Conservation (phyloP, 2,888 invertebrate species). For the Eupsilia transversa region DNA sequence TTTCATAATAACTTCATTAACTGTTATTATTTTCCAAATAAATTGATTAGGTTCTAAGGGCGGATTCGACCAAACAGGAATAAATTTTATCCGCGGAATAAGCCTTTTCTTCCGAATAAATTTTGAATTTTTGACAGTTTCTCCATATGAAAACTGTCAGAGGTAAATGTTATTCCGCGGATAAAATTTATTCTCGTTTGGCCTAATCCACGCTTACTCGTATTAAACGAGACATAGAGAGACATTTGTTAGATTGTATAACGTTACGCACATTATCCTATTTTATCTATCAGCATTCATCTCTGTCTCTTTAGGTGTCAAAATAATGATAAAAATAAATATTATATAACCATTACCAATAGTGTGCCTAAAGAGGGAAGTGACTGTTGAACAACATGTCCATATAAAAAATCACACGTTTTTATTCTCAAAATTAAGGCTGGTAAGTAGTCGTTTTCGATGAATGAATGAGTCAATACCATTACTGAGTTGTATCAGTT, state of each 20-base stretch:
- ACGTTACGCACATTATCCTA: not conserved
- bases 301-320: constrained; percentile 3
- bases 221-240: not conserved
- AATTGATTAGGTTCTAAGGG: no score
- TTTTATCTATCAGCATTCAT: constrained; percentile 27
- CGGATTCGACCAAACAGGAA: no score
- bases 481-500: constrained; percentile 57
- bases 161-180: no score
- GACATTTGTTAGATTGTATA: not conserved
- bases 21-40: not conserved
- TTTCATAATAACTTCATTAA: constrained; percentile 30
- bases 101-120: no score
- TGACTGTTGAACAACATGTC: constrained; percentile 36
- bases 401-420: constrained; percentile 46
- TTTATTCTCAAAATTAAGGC: constrained; percentile 27
- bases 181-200: no score
- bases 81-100: no score
- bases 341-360: constrained; percentile 36
- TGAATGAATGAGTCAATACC: constrained; percentile 73
- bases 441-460: constrained; percentile 60
- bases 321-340: constrained; percentile 32
- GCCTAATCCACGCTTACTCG: no score
- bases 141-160: no score
- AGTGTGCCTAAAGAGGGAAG: not conserved
- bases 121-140: no score